phyloP scores from a whole-genome alignment of 2,113 vertebrate species.

The Hylia prasina region DNA sequence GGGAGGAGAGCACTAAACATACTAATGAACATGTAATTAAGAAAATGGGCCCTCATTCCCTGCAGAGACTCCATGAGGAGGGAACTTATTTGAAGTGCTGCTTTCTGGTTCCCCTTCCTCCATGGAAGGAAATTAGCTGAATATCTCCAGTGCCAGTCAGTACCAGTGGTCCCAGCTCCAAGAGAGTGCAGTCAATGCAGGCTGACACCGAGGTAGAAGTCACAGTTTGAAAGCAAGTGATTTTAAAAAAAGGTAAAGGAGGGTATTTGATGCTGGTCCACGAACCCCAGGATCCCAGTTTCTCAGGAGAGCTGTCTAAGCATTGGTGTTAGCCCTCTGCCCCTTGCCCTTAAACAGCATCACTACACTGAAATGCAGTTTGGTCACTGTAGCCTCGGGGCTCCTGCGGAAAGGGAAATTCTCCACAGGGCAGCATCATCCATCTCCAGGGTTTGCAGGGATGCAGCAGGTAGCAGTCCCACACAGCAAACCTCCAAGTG shows the following conservation, averaged over 20 bases:
- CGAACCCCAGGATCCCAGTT: not conserved
- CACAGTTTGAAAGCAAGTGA: not conserved
- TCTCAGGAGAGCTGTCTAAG: not conserved
- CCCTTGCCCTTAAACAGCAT: not conserved
- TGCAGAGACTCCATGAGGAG: slow-evolving; percentile 38
- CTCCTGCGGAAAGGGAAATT: not conserved
- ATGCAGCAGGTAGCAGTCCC: not conserved
- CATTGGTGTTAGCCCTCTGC: not conserved
- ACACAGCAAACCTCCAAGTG: not conserved
- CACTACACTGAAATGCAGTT: not conserved
- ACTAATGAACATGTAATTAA: slow-evolving; percentile 68
- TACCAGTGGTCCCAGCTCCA: not conserved
- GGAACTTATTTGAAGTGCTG: slow-evolving; percentile 37
- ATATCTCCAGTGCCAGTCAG: slow-evolving; percentile 12
- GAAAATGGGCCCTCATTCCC: slow-evolving; percentile 60
- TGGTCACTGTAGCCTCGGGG: not conserved
- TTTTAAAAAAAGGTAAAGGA: not conserved
- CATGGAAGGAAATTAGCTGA: slow-evolving; percentile 15
- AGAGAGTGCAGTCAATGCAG: not conserved
- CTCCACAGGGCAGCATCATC: not conserved
- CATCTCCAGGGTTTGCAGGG: not conserved
- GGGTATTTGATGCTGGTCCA: not conserved
- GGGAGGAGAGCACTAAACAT: slow-evolving; percentile 64
- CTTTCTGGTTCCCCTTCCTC: slow-evolving; percentile 25
- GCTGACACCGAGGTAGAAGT: not conserved